Conservation (phyloP, 2,888 invertebrate genomes). For the Lordiphosa andalusiaca region DNA sequence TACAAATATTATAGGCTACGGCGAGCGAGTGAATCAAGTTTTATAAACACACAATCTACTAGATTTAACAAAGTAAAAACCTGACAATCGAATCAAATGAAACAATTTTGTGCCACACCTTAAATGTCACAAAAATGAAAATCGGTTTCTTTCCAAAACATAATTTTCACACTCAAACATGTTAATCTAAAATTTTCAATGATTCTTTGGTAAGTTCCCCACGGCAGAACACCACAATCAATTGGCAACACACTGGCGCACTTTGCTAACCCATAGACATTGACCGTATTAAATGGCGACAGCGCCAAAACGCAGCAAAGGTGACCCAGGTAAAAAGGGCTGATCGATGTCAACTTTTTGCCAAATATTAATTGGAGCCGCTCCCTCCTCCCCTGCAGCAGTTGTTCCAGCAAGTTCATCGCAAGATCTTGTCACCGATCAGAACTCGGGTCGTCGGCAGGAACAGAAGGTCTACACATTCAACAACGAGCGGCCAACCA, state of each 20-base stretch:
- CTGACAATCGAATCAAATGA: neutral
- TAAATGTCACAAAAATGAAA: constrained; percentile 23
- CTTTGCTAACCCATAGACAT: constrained; percentile 10
- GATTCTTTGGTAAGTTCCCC: constrained; percentile 31
- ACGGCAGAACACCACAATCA: constrained; percentile 29
- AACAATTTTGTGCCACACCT: neutral
- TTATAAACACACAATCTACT: neutral
- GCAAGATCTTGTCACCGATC: constrained; percentile 56
- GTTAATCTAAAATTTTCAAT: constrained; percentile 32
- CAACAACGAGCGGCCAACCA: constrained; percentile 19
- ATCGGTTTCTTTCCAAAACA: constrained; percentile 17
- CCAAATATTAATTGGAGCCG: neutral
- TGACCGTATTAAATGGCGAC: constrained; percentile 59
- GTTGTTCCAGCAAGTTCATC: constrained; percentile 46
- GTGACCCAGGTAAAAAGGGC: constrained; percentile 36
- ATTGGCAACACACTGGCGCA: constrained; percentile 43
- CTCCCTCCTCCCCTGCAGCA: neutral
- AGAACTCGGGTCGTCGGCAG: constrained; percentile 53
- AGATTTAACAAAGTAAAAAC: no score
- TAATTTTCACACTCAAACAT: constrained; percentile 35
- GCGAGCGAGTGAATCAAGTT: neutral
- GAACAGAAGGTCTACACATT: constrained; percentile 65
- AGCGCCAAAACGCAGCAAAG: constrained; percentile 60
- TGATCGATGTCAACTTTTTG: no score
- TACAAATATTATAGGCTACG: neutral